Base-by-base conservation (phyloP, 2,888 invertebrate genomes). In the Hybos culiciformis region DNA sequence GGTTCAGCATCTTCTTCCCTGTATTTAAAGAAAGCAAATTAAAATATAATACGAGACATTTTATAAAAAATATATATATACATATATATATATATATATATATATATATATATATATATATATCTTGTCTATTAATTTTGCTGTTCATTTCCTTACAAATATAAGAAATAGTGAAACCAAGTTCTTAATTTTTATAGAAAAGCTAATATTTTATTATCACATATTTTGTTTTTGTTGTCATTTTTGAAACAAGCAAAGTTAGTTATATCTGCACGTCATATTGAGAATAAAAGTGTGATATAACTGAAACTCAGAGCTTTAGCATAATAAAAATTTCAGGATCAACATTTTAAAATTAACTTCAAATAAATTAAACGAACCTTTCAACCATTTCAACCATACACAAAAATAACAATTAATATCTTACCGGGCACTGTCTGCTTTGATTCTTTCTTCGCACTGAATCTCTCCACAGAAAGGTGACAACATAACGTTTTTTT, bases 371-470 rank as follows among this genome's bases (percentile, higher is more conserved):
- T 26, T 9, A 20, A 34, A 38, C 44, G 15, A 36, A 24, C 29
- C 40, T 39, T 33, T 23, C 9, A 42, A 42, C 42, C 37, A 26
- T 32, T n/a, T n/a, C n/a, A n/a, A n/a, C n/a, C n/a, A n/a, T n/a
- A n/a, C n/a, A n/a, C n/a, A 2, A 9, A 31, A n/a, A 31, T 31
- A 12, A 32, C 17, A 17, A 17, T 38, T 29, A 24, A 37, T 44
- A n/a, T n/a, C 52, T n/a, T 71, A 87, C 86, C 83, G 81, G 20
- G 90, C 82, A 66, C 93, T 96, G 51, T 94, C 91, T 44, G 86
- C 83, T 71, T 98, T 98, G 59, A 99, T 96, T 51, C 75, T 78
- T 48, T 97, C 97, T 67, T 98, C 98, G 60, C 98, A 99, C 0
- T 72, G 63, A 7, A 70, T 75, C 2, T 79, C 80, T 0, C 94